Conservation (phyloP, 2,797 vertebrate genomes). For the Pseudomugil tenellus region DNA sequence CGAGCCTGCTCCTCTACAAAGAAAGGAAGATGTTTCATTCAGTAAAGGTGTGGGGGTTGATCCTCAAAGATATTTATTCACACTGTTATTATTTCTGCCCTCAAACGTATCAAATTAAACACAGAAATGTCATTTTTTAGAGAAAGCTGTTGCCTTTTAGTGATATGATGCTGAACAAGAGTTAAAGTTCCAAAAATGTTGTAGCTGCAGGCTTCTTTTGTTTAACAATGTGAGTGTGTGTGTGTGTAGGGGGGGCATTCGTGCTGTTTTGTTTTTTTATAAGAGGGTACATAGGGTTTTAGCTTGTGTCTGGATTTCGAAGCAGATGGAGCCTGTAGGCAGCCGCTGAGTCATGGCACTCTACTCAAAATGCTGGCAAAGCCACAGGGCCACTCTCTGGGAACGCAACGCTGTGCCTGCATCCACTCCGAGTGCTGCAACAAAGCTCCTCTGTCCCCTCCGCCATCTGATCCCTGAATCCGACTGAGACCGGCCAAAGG, state of each 20-base stretch:
- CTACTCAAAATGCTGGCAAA: conserved; percentile 44
- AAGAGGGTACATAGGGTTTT: conserved; percentile 23
- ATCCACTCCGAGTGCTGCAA: conserved; percentile 50
- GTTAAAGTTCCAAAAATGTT: not conserved
- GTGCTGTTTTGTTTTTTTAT: conserved; percentile 17
- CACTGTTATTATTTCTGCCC: not conserved
- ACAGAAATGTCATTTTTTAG: not conserved
- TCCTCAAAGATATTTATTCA: not conserved
- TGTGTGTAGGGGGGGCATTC: conserved; percentile 1
- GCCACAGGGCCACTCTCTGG: conserved; percentile 53
- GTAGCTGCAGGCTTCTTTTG: not conserved
- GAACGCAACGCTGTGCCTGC: conserved; percentile 57
- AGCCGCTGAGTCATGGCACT: conserved; percentile 50
- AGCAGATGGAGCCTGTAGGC: conserved; percentile 68
- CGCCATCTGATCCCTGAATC: conserved; percentile 73
- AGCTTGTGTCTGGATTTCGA: conserved; percentile 17
- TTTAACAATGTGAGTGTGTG: not conserved
- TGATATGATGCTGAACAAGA: not conserved
- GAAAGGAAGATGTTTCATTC: conserved; percentile 59
- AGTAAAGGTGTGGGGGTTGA: conserved; percentile 79
- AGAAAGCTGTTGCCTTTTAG: not conserved
- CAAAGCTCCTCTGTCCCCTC: conserved; percentile 76
- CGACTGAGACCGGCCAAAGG: conserved; percentile 27
- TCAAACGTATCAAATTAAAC: not conserved
- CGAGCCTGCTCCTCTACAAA: conserved; percentile 63